Percentiles rank a stretch among this genome's conserved stretches.
Conservation (phyloP, 1,140 invertebrate genomes). For the Thaumetopoea pityocampa region DNA sequence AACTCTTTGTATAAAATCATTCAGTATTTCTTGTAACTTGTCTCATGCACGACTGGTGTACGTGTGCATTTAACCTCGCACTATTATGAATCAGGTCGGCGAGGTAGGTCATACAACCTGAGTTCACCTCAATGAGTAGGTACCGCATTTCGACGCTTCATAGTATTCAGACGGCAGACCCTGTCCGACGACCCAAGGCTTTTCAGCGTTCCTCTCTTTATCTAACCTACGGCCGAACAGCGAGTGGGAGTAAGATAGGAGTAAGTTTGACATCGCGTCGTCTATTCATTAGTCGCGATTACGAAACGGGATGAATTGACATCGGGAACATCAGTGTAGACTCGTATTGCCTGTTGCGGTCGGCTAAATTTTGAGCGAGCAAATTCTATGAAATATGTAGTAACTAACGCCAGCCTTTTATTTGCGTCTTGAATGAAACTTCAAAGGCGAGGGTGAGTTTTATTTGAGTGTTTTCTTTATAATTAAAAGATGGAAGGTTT, state of each 20-base stretch:
- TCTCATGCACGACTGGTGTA: conserved; percentile 28
- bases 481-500: no score
- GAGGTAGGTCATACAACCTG: conserved; percentile 51
- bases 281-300: conserved; percentile 73
- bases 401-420: no score
- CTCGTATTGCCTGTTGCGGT: conserved; percentile 59
- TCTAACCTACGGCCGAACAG: conserved; percentile 32
- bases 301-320: conserved; percentile 65
- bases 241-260: conserved; percentile 46
- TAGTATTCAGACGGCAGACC: conserved; percentile 65
- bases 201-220: conserved; percentile 36
- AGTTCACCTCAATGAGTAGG: conserved; percentile 64
- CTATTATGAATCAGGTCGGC: conserved; percentile 62
- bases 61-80: conserved; percentile 46
- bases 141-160: conserved; percentile 65
- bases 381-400: conserved; percentile 46
- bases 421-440: no score
- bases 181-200: conserved; percentile 39
- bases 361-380: conserved; percentile 58
- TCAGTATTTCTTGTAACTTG: no score
- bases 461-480: no score
- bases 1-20: no score
- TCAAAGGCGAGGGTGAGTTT: no score
- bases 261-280: conserved; percentile 47
- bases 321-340: conserved; percentile 49